phyloP scores from a whole-genome alignment of 2,888 invertebrate genomes.

The Tinea trinotella region DNA sequence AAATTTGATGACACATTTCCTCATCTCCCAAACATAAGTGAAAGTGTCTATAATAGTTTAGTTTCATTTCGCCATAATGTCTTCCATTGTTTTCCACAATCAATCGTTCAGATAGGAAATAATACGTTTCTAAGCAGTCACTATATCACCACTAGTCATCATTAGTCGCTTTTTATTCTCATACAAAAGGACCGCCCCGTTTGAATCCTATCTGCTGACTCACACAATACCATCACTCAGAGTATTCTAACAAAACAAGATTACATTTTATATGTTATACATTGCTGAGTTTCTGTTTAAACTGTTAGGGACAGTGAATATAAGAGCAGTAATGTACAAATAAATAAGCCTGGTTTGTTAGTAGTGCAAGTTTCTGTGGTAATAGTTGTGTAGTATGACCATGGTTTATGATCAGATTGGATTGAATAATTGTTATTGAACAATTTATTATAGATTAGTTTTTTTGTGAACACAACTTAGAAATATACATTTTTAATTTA shows the following conservation, averaged over 20 bases:
- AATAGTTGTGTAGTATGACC: neutral
- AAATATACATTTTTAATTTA: no score
- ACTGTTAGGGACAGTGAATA: neutral
- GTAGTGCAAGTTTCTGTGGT: neutral
- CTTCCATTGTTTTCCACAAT: conserved; percentile 6
- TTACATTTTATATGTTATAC: neutral
- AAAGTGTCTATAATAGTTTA: neutral
- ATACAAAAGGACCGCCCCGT: conserved; percentile 10
- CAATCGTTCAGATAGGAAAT: conserved; percentile 3
- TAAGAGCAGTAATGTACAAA: no score
- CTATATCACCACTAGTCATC: conserved; percentile 14
- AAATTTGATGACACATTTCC: no score
- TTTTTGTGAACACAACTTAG: no score
- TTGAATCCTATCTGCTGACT: conserved; percentile 16
- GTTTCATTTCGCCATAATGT: neutral
- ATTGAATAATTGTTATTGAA: no score
- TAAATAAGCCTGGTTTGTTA: no score
- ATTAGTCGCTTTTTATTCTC: conserved; percentile 11
- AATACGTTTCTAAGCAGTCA: conserved; percentile 5
- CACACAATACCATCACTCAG: neutral
- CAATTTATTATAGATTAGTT: no score
- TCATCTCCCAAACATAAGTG: no score
- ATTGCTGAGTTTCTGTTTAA: neutral
- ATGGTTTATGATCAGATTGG: no score
- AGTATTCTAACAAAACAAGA: neutral